Evolutionary conservation across 2,113 vertebrate genomes (phyloP).

Genomic region (Helogale parvula): DNA sequence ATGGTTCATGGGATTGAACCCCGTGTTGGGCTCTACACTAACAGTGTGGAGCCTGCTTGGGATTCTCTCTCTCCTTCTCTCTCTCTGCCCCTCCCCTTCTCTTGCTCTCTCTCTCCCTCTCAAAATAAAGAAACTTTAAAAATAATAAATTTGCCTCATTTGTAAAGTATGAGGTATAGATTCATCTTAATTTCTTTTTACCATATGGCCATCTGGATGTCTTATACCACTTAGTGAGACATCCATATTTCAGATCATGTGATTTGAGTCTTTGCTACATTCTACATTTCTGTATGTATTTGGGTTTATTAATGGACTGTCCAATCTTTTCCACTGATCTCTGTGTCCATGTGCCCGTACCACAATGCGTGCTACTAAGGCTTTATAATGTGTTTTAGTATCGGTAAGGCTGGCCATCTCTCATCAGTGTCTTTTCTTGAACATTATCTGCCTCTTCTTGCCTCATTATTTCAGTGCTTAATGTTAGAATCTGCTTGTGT

Average conservation of each 20-base stretch:
- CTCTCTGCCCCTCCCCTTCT: too few species aligned
- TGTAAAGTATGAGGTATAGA: not conserved
- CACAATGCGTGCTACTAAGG: not conserved
- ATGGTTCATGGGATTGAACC: too few species aligned
- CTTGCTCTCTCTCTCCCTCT: too few species aligned
- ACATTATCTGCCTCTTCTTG: not conserved
- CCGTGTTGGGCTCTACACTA: too few species aligned
- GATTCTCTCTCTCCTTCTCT: too few species aligned
- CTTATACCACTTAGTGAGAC: not conserved
- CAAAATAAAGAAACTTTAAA: too few species aligned
- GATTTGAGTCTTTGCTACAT: not conserved
- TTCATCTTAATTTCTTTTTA: not conserved
- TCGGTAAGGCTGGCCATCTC: not conserved
- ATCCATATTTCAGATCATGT: not conserved
- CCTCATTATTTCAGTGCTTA: slow-evolving; percentile 3
- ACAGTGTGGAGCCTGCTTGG: too few species aligned
- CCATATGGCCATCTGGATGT: not conserved
- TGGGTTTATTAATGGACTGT: not conserved
- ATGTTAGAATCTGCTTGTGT: not conserved
- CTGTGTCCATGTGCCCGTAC: not conserved
- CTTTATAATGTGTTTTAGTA: not conserved
- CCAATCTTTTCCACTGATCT: not conserved
- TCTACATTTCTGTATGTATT: not conserved
- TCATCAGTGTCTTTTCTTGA: not conserved
- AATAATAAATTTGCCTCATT: too few species aligned